phyloP scores from a whole-genome alignment of 2,797 vertebrate species.

The Channallabes apus region DNA sequence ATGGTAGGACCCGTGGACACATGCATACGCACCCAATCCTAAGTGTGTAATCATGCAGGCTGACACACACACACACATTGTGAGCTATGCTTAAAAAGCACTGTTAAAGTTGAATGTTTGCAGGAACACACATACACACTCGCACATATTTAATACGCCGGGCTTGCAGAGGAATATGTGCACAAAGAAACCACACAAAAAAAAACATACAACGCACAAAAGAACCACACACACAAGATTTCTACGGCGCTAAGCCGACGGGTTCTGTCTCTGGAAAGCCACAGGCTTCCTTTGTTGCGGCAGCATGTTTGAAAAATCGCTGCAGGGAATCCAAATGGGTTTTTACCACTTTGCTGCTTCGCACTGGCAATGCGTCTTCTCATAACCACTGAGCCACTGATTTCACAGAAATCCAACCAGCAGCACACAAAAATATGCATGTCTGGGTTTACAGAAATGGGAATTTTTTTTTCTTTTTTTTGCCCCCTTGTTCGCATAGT shows the following conservation, averaged over 20 bases:
- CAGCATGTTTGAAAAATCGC: constrained; percentile 8
- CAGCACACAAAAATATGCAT: constrained; percentile 45
- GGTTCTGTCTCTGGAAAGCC: constrained; percentile 15
- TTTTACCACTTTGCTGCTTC: constrained; percentile 35
- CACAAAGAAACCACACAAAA: constrained; percentile 30
- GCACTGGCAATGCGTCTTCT: constrained; percentile 15
- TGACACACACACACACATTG: constrained; percentile 20
- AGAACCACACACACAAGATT: constrained; percentile 23
- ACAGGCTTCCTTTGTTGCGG: constrained; percentile 48
- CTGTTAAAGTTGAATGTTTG: background rate
- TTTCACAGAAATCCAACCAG: constrained; percentile 43
- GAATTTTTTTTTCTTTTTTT: constrained; percentile 7
- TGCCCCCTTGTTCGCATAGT: constrained; percentile 32
- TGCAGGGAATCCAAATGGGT: constrained; percentile 33
- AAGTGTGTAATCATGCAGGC: constrained; percentile 26
- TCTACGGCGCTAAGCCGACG: constrained; percentile 2
- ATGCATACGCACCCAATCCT: constrained; percentile 28
- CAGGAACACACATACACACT: constrained; percentile 16
- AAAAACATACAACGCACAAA: constrained; percentile 42
- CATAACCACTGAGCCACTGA: constrained; percentile 17
- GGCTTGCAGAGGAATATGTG: background rate
- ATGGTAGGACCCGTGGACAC: constrained; percentile 56
- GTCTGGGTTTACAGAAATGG: constrained; percentile 33
- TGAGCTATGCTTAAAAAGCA: constrained; percentile 29
- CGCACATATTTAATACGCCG: background rate